Conservation (phyloP, 2,113 vertebrate species). For the Pachyramphus minor region DNA sequence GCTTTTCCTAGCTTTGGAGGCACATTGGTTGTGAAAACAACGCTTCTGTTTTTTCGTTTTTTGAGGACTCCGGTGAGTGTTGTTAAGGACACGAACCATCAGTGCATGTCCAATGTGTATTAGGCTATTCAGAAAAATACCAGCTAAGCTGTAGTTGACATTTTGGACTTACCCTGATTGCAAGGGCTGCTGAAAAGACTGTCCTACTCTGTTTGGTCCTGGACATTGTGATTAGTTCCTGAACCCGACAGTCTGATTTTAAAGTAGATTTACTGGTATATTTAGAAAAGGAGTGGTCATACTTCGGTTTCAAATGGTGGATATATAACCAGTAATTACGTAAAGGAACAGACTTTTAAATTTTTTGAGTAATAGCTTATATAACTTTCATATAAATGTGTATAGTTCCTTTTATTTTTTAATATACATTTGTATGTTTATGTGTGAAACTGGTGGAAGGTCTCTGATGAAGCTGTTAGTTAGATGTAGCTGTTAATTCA, state of each 20-base stretch:
- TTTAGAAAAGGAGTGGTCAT: neutral
- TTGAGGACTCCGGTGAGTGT: neutral
- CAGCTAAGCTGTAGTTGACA: neutral
- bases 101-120: neutral
- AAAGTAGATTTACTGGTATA: neutral
- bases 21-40: neutral
- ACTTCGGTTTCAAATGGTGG: neutral
- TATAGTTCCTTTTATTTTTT: neutral
- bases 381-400: neutral
- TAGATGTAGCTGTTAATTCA: neutral
- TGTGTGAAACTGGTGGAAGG: neutral
- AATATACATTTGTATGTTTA: neutral
- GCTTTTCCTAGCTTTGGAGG: neutral
- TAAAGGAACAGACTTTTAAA: neutral
- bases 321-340: neutral
- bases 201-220: neutral
- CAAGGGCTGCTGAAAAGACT: neutral
- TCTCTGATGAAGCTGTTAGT: neutral
- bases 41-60: fast-evolving
- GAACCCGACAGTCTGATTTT: neutral
- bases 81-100: fast-evolving
- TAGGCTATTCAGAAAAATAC: neutral
- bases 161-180: neutral
- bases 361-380: neutral
- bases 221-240: neutral